Percentiles rank a stretch among this genome's conserved stretches.
These are phyloP conservation scores for Calameuta idolon DNA, from an alignment of 2,888 invertebrate genomes.

Conservation along the genomic window DNA sequence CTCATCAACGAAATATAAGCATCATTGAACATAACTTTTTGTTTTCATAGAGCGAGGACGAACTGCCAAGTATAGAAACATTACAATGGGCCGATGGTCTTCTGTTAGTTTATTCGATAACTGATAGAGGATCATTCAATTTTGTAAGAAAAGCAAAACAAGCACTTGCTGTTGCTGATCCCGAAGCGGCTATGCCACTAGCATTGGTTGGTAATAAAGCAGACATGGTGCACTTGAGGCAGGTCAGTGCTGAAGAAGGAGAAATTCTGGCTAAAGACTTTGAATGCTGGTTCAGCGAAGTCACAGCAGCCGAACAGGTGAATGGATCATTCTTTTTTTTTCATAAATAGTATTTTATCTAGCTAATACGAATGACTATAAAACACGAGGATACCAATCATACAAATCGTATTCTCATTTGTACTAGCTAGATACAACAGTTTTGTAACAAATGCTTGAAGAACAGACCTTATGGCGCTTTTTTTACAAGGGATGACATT, in stretches of 20 bases:
- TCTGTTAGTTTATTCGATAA: conserved; percentile 90
- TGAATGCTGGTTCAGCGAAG: conserved; percentile 89
- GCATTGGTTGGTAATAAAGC: conserved; percentile 92
- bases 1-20: background rate
- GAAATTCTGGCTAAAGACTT: conserved; percentile 89
- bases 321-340: conserved; percentile 1
- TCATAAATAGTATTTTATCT: too few relatives aligned
- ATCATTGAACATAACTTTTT: background rate
- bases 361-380: too few relatives aligned
- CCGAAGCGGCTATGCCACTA: conserved; percentile 80
- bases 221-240: conserved; percentile 90
- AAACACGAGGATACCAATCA: too few relatives aligned
- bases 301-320: conserved; percentile 88
- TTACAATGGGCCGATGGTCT: conserved; percentile 93
- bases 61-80: conserved; percentile 79
- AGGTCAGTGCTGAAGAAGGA: conserved; percentile 89
- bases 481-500: too few relatives aligned
- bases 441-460: too few relatives aligned
- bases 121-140: conserved; percentile 86
- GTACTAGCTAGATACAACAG: too few relatives aligned
- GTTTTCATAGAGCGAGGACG: conserved; percentile 74
- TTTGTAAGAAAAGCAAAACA: conserved; percentile 82
- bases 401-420: too few relatives aligned
- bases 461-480: too few relatives aligned
- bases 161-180: conserved; percentile 68